phyloP scores from a whole-genome alignment of 2,888 invertebrate species.

The Mythimna ferrago region DNA sequence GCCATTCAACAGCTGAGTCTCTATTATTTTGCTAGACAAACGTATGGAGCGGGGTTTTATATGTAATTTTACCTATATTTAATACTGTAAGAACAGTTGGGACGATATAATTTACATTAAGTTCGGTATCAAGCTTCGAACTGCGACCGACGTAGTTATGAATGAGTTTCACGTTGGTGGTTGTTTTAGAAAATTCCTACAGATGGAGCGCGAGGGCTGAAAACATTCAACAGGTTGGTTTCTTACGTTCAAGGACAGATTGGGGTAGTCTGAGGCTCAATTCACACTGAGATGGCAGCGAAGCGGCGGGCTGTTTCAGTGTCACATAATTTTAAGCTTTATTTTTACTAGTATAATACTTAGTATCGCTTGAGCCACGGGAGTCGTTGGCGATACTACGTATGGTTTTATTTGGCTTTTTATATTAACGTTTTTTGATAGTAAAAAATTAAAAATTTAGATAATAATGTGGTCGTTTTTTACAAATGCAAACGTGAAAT shows the following conservation, averaged over 20 bases:
- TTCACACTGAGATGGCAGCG: too few relatives aligned
- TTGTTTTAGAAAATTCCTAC: slow-evolving; percentile 1
- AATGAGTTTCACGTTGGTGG: slow-evolving; percentile 10
- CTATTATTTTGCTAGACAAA: background rate
- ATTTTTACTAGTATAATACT: too few relatives aligned
- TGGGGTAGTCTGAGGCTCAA: background rate
- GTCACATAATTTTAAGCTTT: too few relatives aligned
- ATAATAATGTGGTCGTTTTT: background rate
- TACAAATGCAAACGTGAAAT: background rate
- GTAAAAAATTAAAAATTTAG: too few relatives aligned
- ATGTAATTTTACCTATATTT: background rate
- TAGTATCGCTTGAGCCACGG: too few relatives aligned
- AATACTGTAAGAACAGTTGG: too few relatives aligned
- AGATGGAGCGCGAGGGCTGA: slow-evolving; percentile 35
- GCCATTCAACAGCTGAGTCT: background rate
- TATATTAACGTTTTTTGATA: too few relatives aligned
- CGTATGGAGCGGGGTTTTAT: background rate
- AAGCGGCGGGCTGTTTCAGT: too few relatives aligned
- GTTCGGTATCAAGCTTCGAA: too few relatives aligned
- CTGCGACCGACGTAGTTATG: background rate
- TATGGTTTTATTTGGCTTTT: too few relatives aligned
- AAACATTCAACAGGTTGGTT: slow-evolving; percentile 9
- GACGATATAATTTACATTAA: background rate
- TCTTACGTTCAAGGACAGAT: background rate
- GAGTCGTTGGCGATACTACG: too few relatives aligned